Evolutionary conservation across 2,113 vertebrate species (phyloP).

Genomic region (Cyphomyrus discorhynchus): DNA sequence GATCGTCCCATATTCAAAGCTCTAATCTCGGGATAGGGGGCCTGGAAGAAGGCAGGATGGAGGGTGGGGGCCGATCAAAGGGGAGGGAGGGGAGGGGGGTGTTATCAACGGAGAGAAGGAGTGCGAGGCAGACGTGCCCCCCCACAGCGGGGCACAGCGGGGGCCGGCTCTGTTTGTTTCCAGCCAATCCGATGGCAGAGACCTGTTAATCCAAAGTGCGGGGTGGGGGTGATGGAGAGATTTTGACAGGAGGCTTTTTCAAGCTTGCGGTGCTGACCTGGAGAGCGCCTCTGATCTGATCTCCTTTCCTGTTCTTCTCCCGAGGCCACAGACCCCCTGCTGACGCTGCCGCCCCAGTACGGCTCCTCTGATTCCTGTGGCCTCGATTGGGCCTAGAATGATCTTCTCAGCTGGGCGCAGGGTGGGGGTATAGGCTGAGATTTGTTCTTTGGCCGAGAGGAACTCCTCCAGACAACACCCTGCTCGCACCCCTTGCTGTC

Average conservation of each 20-base stretch:
- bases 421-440: background rate
- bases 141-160: background rate
- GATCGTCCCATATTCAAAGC: background rate
- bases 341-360: background rate
- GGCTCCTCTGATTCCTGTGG: background rate
- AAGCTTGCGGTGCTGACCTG: background rate
- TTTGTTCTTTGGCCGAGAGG: background rate
- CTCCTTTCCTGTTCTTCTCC: background rate
- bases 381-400: background rate
- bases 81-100: background rate
- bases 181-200: background rate
- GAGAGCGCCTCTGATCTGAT: background rate
- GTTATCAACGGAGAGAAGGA: background rate
- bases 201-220: background rate
- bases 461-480: background rate
- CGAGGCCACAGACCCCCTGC: background rate
- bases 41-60: background rate
- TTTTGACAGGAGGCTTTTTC: background rate
- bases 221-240: background rate
- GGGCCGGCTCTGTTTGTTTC: background rate
- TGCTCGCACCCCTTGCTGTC: background rate
- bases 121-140: background rate
- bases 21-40: constrained; percentile 2
- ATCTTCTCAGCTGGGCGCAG: background rate
- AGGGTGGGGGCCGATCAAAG: background rate